These are phyloP conservation scores for Sebastes trivittatus DNA, from an alignment of 2,797 vertebrate species.

Conservation along the genomic window DNA sequence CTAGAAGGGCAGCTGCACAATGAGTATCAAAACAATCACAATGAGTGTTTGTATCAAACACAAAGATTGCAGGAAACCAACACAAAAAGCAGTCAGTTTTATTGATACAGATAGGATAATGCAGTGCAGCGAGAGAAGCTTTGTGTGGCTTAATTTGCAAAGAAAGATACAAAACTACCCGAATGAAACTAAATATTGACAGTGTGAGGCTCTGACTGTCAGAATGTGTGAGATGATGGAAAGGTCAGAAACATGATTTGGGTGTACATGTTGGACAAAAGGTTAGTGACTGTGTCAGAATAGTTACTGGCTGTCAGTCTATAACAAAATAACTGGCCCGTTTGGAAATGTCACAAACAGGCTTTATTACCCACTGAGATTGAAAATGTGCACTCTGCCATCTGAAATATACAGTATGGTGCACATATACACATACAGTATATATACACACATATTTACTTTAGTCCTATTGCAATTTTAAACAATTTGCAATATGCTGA, in stretches of 20 bases:
- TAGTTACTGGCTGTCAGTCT: slow-evolving; percentile 60
- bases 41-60: slow-evolving; percentile 23
- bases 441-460: background rate
- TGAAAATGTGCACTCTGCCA: slow-evolving; percentile 28
- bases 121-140: background rate
- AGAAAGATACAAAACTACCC: slow-evolving; percentile 31
- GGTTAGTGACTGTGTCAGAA: slow-evolving; percentile 67
- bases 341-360: slow-evolving; percentile 65
- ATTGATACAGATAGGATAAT: slow-evolving; percentile 13
- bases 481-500: no score
- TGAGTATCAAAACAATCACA: slow-evolving; percentile 25
- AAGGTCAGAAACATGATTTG: slow-evolving; percentile 74
- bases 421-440: background rate
- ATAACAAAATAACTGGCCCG: slow-evolving; percentile 45
- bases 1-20: slow-evolving; percentile 42
- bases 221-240: slow-evolving; percentile 49
- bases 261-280: slow-evolving; percentile 67
- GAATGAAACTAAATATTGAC: slow-evolving; percentile 62
- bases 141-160: slow-evolving; percentile 44
- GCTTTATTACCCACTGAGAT: slow-evolving; percentile 33
- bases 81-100: slow-evolving; percentile 20
- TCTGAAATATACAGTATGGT: background rate
- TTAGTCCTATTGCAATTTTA: background rate
- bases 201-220: slow-evolving; percentile 46
- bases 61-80: background rate